Evolutionary conservation across 1,140 invertebrate genomes (phyloP).

Genomic region (Papilio aristodemus): DNA sequence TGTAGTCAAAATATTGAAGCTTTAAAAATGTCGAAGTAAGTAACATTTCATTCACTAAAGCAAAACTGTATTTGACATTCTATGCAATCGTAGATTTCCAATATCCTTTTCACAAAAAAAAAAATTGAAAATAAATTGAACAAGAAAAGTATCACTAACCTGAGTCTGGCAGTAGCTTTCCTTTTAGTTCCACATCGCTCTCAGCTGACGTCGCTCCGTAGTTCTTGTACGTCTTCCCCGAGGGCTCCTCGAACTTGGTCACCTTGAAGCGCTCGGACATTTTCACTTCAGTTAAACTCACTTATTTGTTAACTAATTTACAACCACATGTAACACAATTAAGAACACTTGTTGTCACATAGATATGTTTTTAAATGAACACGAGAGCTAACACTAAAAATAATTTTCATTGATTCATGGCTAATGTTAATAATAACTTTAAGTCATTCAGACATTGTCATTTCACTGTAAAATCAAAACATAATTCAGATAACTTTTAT

Average conservation of each 20-base stretch:
- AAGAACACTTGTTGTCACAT: conserved; percentile 28
- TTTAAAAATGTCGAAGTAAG: background rate
- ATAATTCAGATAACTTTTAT: background rate
- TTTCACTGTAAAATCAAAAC: background rate
- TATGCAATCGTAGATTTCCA: no score
- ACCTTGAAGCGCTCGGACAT: conserved; percentile 80
- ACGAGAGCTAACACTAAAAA: background rate
- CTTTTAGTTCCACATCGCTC: conserved; percentile 67
- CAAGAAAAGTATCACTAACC: conserved; percentile 47
- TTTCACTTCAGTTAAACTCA: conserved; percentile 44
- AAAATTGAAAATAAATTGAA: background rate
- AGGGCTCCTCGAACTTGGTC: conserved; percentile 76
- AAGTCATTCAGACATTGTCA: background rate
- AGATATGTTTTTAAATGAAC: conserved; percentile 20
- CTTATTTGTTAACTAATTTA: conserved; percentile 20
- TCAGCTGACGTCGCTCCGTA: conserved; percentile 77
- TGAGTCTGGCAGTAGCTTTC: conserved; percentile 69
- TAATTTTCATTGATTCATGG: no score
- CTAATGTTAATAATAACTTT: background rate
- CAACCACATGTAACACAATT: conserved; percentile 34
- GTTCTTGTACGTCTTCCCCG: conserved; percentile 75
- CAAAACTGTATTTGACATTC: background rate
- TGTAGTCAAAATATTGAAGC: no score
- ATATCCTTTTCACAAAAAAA: background rate
- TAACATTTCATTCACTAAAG: background rate